Conservation (phyloP, 2,113 vertebrate genomes). For the Riparia riparia region DNA sequence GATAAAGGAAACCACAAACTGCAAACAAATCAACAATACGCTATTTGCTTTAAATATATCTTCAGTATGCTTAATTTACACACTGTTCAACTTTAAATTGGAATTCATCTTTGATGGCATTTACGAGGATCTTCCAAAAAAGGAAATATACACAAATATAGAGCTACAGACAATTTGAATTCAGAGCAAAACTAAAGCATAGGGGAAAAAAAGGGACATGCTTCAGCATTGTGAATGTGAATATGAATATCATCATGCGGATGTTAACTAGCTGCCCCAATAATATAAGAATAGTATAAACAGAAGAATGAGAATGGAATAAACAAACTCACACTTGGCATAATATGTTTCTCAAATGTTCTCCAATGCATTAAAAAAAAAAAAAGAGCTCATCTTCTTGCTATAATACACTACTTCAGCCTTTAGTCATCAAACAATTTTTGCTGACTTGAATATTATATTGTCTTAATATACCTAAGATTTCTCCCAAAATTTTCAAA, state of each 20-base stretch:
- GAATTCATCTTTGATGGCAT: background rate
- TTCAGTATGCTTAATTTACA: background rate
- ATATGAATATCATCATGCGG: background rate
- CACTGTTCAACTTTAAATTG: background rate
- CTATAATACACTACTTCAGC: background rate
- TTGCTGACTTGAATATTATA: background rate
- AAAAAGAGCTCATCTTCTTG: background rate
- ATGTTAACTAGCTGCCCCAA: background rate
- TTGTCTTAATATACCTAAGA: background rate
- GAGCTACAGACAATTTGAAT: background rate
- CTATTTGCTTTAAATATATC: background rate
- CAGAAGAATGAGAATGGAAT: background rate
- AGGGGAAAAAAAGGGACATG: background rate
- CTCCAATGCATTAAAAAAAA: background rate
- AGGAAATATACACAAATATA: background rate
- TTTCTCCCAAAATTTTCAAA: background rate
- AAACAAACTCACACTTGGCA: background rate
- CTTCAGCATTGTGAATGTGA: background rate
- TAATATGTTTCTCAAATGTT: background rate
- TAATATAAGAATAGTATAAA: background rate
- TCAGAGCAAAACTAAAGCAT: background rate
- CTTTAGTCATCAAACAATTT: background rate
- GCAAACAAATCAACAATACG: background rate
- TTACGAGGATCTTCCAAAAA: background rate
- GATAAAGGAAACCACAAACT: background rate